Conservation (phyloP, 2,113 vertebrate species). For the Mirounga angustirostris region DNA sequence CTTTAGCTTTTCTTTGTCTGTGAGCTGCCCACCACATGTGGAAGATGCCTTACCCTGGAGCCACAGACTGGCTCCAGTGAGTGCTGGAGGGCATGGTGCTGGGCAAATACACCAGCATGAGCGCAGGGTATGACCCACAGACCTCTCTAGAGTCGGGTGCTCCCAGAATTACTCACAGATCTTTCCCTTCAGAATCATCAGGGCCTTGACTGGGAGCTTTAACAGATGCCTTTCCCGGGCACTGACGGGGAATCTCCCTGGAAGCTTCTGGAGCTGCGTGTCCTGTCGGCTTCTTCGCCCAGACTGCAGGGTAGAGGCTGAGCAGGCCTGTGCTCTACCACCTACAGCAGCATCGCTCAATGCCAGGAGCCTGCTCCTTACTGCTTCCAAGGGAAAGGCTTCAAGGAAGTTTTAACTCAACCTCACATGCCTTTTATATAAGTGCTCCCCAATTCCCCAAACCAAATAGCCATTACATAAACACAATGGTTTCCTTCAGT, state of each 20-base stretch:
- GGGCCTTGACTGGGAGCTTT: not conserved
- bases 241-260: not conserved
- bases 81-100: no score
- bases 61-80: not conserved
- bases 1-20: not conserved
- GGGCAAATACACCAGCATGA: not conserved
- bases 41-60: not conserved
- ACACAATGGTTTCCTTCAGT: not conserved
- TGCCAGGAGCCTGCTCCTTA: not conserved
- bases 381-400: not conserved
- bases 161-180: not conserved
- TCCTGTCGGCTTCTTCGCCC: not conserved
- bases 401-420: not conserved
- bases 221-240: not conserved
- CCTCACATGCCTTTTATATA: not conserved
- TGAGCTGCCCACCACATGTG: rapidly evolving
- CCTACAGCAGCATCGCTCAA: no score
- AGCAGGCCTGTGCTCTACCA: not conserved
- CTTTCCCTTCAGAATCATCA: not conserved
- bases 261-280: not conserved
- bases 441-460: not conserved
- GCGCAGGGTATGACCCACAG: not conserved
- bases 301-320: not conserved
- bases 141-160: rapidly evolving
- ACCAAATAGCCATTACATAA: not conserved